These are phyloP conservation scores for Tretioscincus oriximinensis DNA, from an alignment of 2,113 vertebrate species.

Conservation along the genomic window DNA sequence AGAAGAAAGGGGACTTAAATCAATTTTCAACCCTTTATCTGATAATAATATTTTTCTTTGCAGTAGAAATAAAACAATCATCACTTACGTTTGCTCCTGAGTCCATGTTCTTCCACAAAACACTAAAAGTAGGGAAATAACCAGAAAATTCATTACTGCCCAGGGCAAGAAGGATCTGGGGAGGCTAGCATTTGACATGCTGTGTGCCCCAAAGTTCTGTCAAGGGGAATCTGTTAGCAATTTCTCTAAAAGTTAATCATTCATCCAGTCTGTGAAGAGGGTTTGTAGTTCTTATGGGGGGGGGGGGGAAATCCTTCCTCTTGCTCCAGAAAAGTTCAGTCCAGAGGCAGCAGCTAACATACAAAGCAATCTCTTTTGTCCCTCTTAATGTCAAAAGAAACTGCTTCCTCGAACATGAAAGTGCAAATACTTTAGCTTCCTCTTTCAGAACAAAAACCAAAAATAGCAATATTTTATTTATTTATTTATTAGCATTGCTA, in stretches of 20 bases:
- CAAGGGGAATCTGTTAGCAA: slow-evolving; percentile 5
- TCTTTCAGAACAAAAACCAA: not conserved
- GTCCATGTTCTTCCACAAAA: slow-evolving; percentile 52
- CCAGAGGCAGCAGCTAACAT: not conserved
- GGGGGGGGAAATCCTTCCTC: not conserved
- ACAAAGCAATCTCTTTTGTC: not conserved
- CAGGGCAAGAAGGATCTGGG: not conserved
- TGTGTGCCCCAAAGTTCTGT: slow-evolving; percentile 26
- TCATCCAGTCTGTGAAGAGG: slow-evolving; percentile 47
- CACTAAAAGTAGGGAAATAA: slow-evolving; percentile 53
- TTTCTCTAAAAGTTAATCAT: slow-evolving; percentile 67
- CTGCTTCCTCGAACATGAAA: no score
- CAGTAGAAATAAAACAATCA: fast-evolving
- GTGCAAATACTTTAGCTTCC: not conserved
- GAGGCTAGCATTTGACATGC: not conserved
- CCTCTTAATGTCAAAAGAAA: no score
- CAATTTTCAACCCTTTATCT: not conserved
- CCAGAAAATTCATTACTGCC: slow-evolving; percentile 56
- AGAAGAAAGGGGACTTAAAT: not conserved
- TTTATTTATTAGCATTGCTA: no score
- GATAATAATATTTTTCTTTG: not conserved
- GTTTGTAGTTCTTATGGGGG: not conserved
- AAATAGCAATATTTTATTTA: no score
- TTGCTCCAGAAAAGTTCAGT: not conserved
- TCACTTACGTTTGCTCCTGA: slow-evolving; percentile 78